Evolutionary conservation across 2,888 invertebrate genomes (phyloP).

Genomic region (Stenichneumon culpator): DNA sequence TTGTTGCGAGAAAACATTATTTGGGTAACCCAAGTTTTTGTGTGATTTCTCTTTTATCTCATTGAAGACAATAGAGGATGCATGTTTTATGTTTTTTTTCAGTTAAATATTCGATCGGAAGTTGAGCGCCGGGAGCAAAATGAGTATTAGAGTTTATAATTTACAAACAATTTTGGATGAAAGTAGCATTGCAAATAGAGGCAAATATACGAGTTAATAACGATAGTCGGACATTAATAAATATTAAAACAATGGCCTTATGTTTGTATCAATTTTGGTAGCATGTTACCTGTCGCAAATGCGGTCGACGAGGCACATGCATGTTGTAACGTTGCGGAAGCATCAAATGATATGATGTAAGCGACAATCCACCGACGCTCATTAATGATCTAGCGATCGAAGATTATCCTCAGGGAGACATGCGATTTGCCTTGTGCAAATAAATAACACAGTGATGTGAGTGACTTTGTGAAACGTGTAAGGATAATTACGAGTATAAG

Average conservation of each 20-base stretch:
- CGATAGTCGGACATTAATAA: not conserved
- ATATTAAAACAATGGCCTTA: not conserved
- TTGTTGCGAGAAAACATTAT: conserved; percentile 58
- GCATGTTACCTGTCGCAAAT: not conserved
- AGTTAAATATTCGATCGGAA: not conserved
- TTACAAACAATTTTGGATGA: not conserved
- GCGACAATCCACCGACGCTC: conserved; percentile 21
- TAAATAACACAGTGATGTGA: conserved; percentile 19
- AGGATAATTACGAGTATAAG: not conserved
- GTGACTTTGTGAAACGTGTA: not conserved
- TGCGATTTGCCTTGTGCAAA: conserved; percentile 25
- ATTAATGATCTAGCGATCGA: conserved; percentile 42
- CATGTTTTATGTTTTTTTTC: not conserved
- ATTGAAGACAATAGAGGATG: not conserved
- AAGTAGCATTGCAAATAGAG: not conserved
- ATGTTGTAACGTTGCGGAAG: not conserved
- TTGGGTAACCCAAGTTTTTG: conserved; percentile 44
- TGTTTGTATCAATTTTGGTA: not conserved
- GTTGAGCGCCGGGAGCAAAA: not conserved
- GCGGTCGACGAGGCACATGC: not conserved
- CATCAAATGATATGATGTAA: conserved; percentile 5
- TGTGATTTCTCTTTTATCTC: not conserved
- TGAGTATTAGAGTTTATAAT: not conserved
- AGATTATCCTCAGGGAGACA: conserved; percentile 18
- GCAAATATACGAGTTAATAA: not conserved